Evolutionary conservation across 1,140 invertebrate genomes (phyloP).

Genomic region (Bombus soroeensis): DNA sequence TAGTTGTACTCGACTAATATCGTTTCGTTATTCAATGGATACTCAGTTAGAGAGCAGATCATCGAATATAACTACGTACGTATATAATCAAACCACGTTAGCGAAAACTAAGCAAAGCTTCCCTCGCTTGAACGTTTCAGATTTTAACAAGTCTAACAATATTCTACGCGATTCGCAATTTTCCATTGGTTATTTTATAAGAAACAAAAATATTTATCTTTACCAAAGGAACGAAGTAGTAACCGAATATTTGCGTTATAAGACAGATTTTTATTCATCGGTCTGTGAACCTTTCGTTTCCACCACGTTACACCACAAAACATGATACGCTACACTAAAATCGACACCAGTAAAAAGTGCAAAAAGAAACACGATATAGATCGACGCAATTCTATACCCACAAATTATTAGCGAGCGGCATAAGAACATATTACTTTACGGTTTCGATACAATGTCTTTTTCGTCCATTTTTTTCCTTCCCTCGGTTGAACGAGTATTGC

Average conservation of each 20-base stretch:
- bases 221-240: slow-evolving; percentile 4
- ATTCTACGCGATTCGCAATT: background rate
- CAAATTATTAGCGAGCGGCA: slow-evolving; percentile 23
- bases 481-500: background rate
- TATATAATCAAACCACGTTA: no score
- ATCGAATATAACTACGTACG: background rate
- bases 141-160: background rate
- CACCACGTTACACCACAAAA: slow-evolving; percentile 29
- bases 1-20: no score
- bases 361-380: slow-evolving; percentile 24
- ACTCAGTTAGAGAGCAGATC: no score
- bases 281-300: slow-evolving; percentile 21
- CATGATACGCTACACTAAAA: slow-evolving; percentile 44
- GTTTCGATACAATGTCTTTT: slow-evolving; percentile 7
- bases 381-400: background rate
- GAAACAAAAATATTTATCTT: background rate
- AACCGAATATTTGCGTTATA: slow-evolving; percentile 34
- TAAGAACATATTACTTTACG: slow-evolving; percentile 9
- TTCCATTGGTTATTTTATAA: no score
- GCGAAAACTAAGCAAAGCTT: no score
- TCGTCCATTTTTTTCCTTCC: background rate
- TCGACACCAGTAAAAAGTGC: slow-evolving; percentile 31
- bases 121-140: no score
- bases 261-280: slow-evolving; percentile 9
- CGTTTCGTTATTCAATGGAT: no score